Percentiles rank a stretch among this genome's conserved stretches.
Conservation (phyloP, 1,140 invertebrate genomes). For the Callitettix versicolor region DNA sequence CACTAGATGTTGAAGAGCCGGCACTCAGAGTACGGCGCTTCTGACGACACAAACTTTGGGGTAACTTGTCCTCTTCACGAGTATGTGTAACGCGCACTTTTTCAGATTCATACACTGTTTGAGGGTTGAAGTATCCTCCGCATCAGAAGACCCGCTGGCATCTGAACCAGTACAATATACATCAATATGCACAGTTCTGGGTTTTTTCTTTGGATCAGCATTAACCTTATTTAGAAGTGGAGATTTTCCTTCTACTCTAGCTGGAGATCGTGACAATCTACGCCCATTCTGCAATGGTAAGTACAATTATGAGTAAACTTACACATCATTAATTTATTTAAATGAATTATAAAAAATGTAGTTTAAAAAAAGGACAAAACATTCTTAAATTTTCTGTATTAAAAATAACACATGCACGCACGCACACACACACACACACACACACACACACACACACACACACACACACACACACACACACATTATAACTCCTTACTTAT, state of each 20-base stretch:
- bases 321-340: neutral
- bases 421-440: no score
- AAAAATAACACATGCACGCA: no score
- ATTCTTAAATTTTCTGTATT: no score
- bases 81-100: constrained; percentile 47
- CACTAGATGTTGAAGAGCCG: neutral
- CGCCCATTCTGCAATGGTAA: constrained; percentile 2
- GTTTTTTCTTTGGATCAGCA: constrained; percentile 33
- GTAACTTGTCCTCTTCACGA: constrained; percentile 37
- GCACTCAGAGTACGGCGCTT: constrained; percentile 24
- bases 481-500: no score
- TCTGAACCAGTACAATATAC: constrained; percentile 66
- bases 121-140: constrained; percentile 35
- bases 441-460: no score
- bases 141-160: constrained; percentile 29
- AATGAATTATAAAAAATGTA: neutral
- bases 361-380: no score
- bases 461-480: no score
- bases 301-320: neutral
- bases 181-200: constrained; percentile 63
- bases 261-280: constrained; percentile 22
- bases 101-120: constrained; percentile 52
- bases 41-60: constrained; percentile 26
- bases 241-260: constrained; percentile 24
- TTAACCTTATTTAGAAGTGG: constrained; percentile 28